Evolutionary conservation across 1,140 invertebrate species (phyloP).

Genomic region (Zaprionus nigranus): DNA sequence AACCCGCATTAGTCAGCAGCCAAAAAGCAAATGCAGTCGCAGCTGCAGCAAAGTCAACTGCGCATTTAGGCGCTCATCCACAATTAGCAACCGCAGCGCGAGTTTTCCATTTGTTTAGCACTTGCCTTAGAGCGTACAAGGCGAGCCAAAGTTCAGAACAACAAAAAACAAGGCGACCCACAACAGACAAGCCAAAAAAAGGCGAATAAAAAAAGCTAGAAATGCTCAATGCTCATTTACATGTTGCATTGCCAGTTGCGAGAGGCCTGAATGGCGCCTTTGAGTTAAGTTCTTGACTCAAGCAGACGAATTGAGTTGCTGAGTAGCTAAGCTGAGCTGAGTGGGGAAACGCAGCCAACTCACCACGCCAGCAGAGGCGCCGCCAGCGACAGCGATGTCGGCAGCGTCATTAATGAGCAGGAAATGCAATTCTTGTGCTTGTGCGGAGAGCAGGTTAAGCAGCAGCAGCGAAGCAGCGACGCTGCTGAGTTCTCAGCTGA

Average conservation of each 20-base stretch:
- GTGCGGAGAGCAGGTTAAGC: conserved; percentile 39
- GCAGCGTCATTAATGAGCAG: conserved; percentile 65
- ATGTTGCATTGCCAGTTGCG: conserved; percentile 42
- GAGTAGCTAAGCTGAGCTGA: conserved; percentile 25
- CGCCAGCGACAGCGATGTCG: neutral
- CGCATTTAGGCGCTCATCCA: conserved; percentile 58
- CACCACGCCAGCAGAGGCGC: conserved; percentile 50
- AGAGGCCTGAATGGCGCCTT: conserved; percentile 8
- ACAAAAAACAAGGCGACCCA: conserved; percentile 39
- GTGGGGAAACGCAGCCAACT: conserved; percentile 42
- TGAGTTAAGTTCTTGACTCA: conserved; percentile 55
- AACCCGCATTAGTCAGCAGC: conserved; percentile 26
- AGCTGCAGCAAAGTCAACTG: conserved; percentile 66
- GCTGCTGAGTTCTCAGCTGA: conserved; percentile 34
- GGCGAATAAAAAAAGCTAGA: conserved; percentile 1
- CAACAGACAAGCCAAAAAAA: conserved; percentile 30
- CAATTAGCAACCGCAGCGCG: conserved; percentile 15
- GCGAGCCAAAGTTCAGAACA: conserved; percentile 36
- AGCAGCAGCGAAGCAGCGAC: conserved; percentile 5
- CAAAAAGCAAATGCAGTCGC: neutral
- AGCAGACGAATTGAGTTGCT: conserved; percentile 15
- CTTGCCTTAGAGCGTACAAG: conserved; percentile 14
- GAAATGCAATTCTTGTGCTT: conserved; percentile 66
- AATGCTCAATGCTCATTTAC: conserved; percentile 65
- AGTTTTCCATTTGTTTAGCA: conserved; percentile 36